Conservation (phyloP, 1,140 invertebrate species). For the Calycopis cecrops region DNA sequence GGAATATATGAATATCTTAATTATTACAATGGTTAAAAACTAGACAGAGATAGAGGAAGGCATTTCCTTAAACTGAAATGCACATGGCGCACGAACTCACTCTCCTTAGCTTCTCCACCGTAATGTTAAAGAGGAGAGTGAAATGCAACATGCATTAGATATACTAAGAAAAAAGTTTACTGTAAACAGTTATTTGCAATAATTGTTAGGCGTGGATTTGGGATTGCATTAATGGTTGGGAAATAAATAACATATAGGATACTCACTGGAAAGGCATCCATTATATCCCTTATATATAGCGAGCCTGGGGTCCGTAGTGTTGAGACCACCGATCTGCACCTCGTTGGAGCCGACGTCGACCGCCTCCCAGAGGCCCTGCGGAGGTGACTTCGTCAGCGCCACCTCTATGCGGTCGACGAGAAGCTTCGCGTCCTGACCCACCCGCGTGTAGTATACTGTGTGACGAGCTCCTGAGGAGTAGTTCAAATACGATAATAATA, state of each 20-base stretch:
- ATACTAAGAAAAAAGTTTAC: no score
- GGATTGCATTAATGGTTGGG: no score
- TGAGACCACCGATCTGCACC: constrained; percentile 90
- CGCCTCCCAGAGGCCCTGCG: constrained; percentile 79
- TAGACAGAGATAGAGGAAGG: no score
- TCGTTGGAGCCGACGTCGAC: constrained; percentile 83
- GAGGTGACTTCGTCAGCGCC: constrained; percentile 79
- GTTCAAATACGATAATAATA: neutral
- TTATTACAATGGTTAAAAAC: no score
- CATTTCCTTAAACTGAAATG: no score
- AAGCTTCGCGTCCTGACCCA: constrained; percentile 81
- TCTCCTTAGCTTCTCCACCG: no score
- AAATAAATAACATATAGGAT: neutral
- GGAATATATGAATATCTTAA: no score
- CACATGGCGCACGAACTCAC: no score
- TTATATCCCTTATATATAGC: constrained; percentile 89
- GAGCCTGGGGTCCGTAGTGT: constrained; percentile 86
- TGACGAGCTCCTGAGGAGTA: constrained; percentile 80
- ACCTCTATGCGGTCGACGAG: constrained; percentile 86
- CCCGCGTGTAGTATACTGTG: constrained; percentile 88
- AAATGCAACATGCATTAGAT: no score
- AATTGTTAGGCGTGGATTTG: no score
- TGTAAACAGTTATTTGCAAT: no score
- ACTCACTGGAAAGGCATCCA: constrained; percentile 92
- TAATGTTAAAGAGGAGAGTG: no score